A percentile compares a stretch with the other conserved stretches of the same genome.
Evolutionary conservation across 2,113 vertebrate genomes (phyloP).

Genomic region (Paramormyrops kingsleyae): DNA sequence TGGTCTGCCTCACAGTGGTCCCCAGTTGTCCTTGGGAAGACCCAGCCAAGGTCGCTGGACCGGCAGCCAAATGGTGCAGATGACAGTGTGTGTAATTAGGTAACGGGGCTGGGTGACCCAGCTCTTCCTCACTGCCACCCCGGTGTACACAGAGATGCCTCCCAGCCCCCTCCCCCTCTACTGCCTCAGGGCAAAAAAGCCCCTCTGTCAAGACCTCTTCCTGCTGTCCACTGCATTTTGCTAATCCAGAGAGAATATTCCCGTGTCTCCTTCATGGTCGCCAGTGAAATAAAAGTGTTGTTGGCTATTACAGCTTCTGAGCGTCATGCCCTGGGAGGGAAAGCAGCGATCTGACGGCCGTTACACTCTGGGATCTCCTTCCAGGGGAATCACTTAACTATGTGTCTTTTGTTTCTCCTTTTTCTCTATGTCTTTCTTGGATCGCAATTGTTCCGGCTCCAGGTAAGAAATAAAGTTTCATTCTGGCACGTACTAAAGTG

Average conservation of each 20-base stretch:
- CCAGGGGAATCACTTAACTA: slow-evolving; percentile 29
- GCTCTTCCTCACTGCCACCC: slow-evolving; percentile 25
- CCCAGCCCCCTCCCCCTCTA: slow-evolving; percentile 15
- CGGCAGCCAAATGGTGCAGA: slow-evolving; percentile 5
- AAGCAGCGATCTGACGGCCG: not conserved
- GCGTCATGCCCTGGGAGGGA: not conserved
- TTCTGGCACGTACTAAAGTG: not conserved
- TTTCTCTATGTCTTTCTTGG: slow-evolving; percentile 28
- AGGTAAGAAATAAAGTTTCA: slow-evolving; percentile 53
- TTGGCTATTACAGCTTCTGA: not conserved
- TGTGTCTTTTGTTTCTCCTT: slow-evolving; percentile 36
- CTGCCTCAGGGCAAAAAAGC: not conserved
- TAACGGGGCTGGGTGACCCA: not conserved
- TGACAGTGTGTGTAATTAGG: slow-evolving; percentile 13
- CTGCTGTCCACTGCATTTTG: not conserved
- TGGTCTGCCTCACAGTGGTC: not conserved
- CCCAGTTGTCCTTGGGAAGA: slow-evolving; percentile 3
- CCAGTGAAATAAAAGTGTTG: not conserved
- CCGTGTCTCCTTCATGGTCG: not conserved
- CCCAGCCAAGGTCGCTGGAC: slow-evolving; percentile 8
- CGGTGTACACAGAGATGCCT: slow-evolving; percentile 28
- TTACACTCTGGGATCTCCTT: not conserved
- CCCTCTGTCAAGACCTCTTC: slow-evolving; percentile 15
- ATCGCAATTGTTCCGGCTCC: slow-evolving; percentile 36
- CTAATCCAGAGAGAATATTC: slow-evolving; percentile 8